phyloP scores from a whole-genome alignment of 2,888 invertebrate species.

The Erebia epiphron region DNA sequence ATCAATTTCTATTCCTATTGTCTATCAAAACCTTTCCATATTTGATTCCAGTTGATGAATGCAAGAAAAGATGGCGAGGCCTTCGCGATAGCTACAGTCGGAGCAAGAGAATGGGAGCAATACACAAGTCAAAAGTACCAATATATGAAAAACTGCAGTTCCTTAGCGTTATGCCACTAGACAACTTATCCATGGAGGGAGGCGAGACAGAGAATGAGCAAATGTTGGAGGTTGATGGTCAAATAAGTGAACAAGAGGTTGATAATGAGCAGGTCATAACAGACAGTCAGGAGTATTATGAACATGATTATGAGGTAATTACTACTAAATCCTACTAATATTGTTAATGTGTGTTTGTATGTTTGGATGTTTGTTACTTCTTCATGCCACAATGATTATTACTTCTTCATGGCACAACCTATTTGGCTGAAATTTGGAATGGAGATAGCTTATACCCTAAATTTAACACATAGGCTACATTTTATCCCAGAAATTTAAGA shows the following conservation, averaged over 20 bases:
- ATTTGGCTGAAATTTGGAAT: too few relatives aligned
- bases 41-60: constrained; percentile 76
- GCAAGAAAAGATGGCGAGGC: constrained; percentile 82
- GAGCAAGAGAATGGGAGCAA: constrained; percentile 67
- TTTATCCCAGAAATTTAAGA: too few relatives aligned
- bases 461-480: too few relatives aligned
- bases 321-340: neutral
- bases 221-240: constrained; percentile 4
- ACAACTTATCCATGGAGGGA: constrained; percentile 36
- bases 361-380: too few relatives aligned
- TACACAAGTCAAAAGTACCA: constrained; percentile 63
- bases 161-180: constrained; percentile 53
- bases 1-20: too few relatives aligned
- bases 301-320: constrained; percentile 56
- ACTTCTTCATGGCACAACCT: too few relatives aligned
- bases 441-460: too few relatives aligned
- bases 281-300: constrained; percentile 74
- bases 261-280: constrained; percentile 51
- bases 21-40: neutral
- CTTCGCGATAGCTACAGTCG: constrained; percentile 80
- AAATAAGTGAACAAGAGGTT: constrained; percentile 19
- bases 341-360: neutral
- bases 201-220: constrained; percentile 10
- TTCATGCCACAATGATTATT: too few relatives aligned
- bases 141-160: constrained; percentile 71